phyloP scores from a whole-genome alignment of 2,113 vertebrate species.

The Aleadryas rufinucha region DNA sequence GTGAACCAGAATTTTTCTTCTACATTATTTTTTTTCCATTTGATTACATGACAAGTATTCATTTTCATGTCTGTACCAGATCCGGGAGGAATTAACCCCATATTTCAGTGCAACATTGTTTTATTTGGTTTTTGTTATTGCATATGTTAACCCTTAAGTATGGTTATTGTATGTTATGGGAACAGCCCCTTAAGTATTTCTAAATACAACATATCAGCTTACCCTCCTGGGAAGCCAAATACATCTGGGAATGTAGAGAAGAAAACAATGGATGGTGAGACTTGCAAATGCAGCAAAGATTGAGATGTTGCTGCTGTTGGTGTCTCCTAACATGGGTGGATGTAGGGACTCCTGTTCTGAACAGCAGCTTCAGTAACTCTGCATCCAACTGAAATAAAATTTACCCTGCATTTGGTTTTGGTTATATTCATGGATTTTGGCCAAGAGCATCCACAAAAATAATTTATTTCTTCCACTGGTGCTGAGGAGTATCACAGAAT shows the following conservation, averaged over 20 bases:
- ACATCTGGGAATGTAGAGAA: background rate
- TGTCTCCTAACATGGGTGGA: background rate
- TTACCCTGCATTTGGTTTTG: background rate
- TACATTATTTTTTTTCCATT: background rate
- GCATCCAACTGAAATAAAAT: background rate
- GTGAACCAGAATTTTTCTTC: background rate
- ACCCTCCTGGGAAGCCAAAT: background rate
- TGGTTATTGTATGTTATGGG: background rate
- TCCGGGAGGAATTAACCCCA: background rate
- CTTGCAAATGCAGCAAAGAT: background rate
- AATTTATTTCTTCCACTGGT: background rate
- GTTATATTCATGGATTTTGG: background rate
- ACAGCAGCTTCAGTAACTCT: background rate
- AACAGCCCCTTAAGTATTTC: background rate
- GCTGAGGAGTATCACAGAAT: background rate
- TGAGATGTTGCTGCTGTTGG: background rate
- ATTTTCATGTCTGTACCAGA: background rate
- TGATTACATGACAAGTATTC: constrained; percentile 12
- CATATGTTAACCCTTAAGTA: background rate
- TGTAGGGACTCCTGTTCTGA: background rate
- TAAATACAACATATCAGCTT: background rate
- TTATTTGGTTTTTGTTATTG: background rate
- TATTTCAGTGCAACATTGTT: background rate
- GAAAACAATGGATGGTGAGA: background rate
- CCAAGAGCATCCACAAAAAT: background rate